A percentile compares a stretch with the other conserved stretches of the same genome.
These are phyloP conservation scores for Lasioglossum marginatum DNA, from an alignment of 2,888 invertebrate species.

Conservation along the genomic window DNA sequence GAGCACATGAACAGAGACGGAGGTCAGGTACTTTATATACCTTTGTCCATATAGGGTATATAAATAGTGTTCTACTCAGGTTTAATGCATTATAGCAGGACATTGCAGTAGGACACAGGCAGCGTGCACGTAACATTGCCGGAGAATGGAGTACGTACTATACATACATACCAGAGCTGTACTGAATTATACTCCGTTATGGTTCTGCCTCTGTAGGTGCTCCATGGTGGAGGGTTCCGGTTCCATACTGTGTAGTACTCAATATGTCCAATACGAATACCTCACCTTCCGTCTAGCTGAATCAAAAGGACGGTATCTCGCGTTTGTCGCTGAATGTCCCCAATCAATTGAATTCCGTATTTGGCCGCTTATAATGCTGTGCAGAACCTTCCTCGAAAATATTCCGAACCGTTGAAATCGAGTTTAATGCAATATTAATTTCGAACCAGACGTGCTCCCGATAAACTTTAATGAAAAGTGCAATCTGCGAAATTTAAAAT, in stretches of 20 bases:
- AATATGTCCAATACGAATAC: conserved; percentile 76
- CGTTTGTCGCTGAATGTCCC: conserved; percentile 24
- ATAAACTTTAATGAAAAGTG: not conserved
- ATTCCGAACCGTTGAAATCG: not conserved
- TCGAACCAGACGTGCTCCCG: not conserved
- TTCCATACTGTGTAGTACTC: conserved; percentile 70
- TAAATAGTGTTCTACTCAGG: conserved; percentile 76
- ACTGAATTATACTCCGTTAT: conserved; percentile 82
- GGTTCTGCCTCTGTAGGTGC: conserved; percentile 76
- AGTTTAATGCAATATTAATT: not conserved
- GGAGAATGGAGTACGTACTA: conserved; percentile 77
- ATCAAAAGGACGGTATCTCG: conserved; percentile 66
- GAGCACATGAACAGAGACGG: conserved; percentile 38
- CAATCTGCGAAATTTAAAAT: not conserved
- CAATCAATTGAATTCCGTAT: conserved; percentile 7
- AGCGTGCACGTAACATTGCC: conserved; percentile 74
- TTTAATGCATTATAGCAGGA: conserved; percentile 79
- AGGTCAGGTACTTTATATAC: conserved; percentile 70
- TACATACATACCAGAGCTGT: conserved; percentile 80
- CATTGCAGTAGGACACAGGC: conserved; percentile 74
- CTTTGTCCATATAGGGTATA: conserved; percentile 63
- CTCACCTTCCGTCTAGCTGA: conserved; percentile 68
- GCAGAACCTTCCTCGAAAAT: not conserved
- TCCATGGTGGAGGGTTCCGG: conserved; percentile 64
- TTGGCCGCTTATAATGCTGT: not conserved